Evolutionary conservation across 2,888 invertebrate genomes (phyloP).

Genomic region (Nemotelus pantherinus): DNA sequence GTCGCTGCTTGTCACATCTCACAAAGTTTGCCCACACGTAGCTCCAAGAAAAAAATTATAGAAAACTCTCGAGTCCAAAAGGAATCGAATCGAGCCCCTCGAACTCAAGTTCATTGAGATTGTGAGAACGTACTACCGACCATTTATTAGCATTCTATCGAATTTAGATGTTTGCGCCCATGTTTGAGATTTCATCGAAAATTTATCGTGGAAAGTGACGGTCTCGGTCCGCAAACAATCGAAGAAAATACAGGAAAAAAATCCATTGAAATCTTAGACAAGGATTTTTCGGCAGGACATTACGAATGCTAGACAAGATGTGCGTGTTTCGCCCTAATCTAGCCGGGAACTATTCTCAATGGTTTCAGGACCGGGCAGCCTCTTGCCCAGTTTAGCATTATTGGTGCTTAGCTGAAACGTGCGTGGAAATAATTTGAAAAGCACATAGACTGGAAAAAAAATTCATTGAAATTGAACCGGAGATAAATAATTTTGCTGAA

Average conservation of each 20-base stretch:
- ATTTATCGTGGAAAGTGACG: slow-evolving; percentile 10
- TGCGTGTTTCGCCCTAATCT: slow-evolving; percentile 37
- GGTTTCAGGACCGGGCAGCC: slow-evolving; percentile 2
- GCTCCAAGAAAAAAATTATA: no score
- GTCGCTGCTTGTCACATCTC: neutral
- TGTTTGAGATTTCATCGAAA: slow-evolving; percentile 39
- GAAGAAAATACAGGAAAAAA: neutral
- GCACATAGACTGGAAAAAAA: neutral
- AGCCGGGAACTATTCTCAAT: slow-evolving; percentile 33
- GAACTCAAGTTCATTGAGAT: neutral
- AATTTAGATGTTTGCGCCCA: slow-evolving; percentile 33
- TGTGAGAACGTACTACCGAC: slow-evolving; percentile 32
- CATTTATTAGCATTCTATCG: slow-evolving; percentile 41
- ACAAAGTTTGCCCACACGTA: neutral
- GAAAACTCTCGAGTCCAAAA: no score
- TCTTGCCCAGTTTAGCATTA: slow-evolving; percentile 36
- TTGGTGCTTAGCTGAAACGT: slow-evolving; percentile 30
- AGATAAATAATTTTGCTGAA: slow-evolving; percentile 13
- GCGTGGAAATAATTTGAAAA: slow-evolving; percentile 36
- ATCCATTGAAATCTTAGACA: slow-evolving; percentile 7
- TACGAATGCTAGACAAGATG: slow-evolving; percentile 32
- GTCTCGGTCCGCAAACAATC: slow-evolving; percentile 19
- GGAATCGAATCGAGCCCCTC: no score
- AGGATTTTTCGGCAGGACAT: slow-evolving; percentile 17
- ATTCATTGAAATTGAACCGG: slow-evolving; percentile 25